phyloP scores from a whole-genome alignment of 2,113 vertebrate species.

The Lota lota region DNA sequence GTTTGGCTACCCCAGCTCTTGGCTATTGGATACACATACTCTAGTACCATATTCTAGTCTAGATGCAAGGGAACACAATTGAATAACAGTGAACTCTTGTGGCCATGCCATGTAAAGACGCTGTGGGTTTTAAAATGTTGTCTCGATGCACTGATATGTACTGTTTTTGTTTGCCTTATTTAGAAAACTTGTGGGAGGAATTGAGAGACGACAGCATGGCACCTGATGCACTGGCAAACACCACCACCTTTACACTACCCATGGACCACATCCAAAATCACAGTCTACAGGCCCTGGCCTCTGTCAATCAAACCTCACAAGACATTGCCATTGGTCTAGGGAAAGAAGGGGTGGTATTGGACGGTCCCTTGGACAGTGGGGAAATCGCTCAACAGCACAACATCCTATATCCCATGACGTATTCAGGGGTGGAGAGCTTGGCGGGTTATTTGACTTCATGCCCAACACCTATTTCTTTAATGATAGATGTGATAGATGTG shows the following conservation, averaged over 20 bases:
- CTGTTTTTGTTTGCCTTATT: not conserved
- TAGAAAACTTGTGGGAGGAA: conserved; percentile 93
- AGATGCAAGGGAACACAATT: too few relatives aligned
- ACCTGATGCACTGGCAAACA: conserved; percentile 75
- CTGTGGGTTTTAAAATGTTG: not conserved
- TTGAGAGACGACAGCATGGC: conserved; percentile 86
- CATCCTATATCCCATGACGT: conserved; percentile 78
- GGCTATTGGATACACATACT: too few relatives aligned
- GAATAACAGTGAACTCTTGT: too few relatives aligned
- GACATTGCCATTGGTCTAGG: not conserved
- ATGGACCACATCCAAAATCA: conserved; percentile 34
- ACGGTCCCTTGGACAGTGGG: conserved; percentile 17
- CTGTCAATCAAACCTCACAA: conserved; percentile 28
- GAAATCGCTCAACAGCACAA: conserved; percentile 68
- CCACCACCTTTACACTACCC: conserved; percentile 58
- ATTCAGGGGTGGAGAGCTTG: conserved; percentile 78
- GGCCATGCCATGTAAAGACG: not conserved
- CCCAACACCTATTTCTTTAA: conserved; percentile 79
- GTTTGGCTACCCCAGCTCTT: too few relatives aligned
- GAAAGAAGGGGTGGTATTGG: conserved; percentile 17
- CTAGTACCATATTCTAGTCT: too few relatives aligned
- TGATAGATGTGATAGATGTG: conserved; percentile 62
- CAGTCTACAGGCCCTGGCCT: conserved; percentile 47
- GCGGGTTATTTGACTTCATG: conserved; percentile 74
- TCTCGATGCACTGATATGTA: not conserved